Evolutionary conservation across 1,140 invertebrate species (phyloP), one percentile per base, ranked within the genome.

Genomic region (Aporrectodea caliginosa): DNA sequence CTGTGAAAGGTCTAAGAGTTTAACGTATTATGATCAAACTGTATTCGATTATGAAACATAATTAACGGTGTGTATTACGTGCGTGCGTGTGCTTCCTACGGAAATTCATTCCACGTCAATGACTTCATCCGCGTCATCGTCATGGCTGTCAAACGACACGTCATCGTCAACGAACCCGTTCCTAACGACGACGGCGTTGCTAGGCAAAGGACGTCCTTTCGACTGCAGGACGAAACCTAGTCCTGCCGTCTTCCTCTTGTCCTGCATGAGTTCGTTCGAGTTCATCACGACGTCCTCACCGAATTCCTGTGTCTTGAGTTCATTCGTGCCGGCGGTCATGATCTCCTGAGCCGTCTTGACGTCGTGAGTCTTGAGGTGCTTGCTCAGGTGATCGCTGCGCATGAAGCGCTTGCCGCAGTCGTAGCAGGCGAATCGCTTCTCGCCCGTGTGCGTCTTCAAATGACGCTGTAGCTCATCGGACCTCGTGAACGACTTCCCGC

Each of bases 381-480:
- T 89, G 73, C 83, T 85, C 35, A 89, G 82, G 78, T 89, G 88
- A 81, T 89, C 88, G 80, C 86, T 97, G 72, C 97, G 91, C 94
- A 98, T 97, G 90, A 98, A 98, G 75, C 94, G 91, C 83, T 95
- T 92, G 82, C 92, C 92, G 86, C 97, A 98, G 30, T 94, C 92
- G 1, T 89, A 86, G 85, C 97, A 98, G 0, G 91, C 93, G 88
- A 98, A 98, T 86, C 95, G 94, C 88, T 98, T 98, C 87, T 98
- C 97, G 0, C 96, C 96, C 0, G 95, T 97, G 85, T 97, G 95
- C 0, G 95, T 97, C 43, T 94, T 90, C 75, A 93, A 89, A 87
- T 97, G 95, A 35, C 95, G 91, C 0, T 95, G 96, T 0, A 98
- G 90, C 89, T 98, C 97, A 85, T 98, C 97, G 30, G 95, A 97